These are phyloP conservation scores for Rissa tridactyla DNA, from an alignment of 2,113 vertebrate species.

Conservation along the genomic window DNA sequence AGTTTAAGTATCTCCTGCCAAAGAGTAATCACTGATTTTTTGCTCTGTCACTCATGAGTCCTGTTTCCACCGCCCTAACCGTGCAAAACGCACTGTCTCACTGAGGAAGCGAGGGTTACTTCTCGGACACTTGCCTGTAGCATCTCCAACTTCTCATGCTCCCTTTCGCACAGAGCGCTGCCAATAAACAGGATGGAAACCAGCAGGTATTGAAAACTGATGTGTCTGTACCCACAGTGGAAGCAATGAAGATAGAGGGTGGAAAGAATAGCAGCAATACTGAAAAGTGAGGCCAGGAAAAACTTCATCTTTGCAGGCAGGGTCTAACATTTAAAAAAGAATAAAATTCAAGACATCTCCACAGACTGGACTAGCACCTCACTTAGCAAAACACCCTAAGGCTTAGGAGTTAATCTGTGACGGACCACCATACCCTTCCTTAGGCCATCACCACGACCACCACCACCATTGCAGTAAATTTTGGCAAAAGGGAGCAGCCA, in stretches of 20 bases:
- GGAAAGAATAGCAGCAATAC: slow-evolving; percentile 5
- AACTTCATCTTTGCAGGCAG: not conserved
- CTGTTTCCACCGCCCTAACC: not conserved
- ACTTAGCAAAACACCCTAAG: not conserved
- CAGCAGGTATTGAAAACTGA: not conserved
- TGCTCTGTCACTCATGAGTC: slow-evolving; percentile 17
- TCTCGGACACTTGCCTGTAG: not conserved
- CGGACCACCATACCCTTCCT: not conserved
- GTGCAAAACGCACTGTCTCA: not conserved
- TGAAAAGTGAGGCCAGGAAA: not conserved
- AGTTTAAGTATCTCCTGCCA: slow-evolving; percentile 23
- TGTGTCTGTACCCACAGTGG: not conserved
- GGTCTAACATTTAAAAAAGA: not conserved
- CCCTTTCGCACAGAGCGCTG: not conserved
- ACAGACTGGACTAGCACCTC: not conserved
- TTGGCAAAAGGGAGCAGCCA: not conserved
- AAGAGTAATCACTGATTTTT: slow-evolving; percentile 9
- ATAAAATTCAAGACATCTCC: not conserved
- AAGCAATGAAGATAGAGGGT: not conserved
- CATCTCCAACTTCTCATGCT: not conserved
- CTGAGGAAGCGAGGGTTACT: not conserved
- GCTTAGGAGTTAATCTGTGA: not conserved
- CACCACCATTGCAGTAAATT: not conserved
- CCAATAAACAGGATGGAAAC: not conserved
- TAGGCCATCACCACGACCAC: not conserved